phyloP scores from a whole-genome alignment of 2,888 invertebrate species.

The Sturmia bella region DNA sequence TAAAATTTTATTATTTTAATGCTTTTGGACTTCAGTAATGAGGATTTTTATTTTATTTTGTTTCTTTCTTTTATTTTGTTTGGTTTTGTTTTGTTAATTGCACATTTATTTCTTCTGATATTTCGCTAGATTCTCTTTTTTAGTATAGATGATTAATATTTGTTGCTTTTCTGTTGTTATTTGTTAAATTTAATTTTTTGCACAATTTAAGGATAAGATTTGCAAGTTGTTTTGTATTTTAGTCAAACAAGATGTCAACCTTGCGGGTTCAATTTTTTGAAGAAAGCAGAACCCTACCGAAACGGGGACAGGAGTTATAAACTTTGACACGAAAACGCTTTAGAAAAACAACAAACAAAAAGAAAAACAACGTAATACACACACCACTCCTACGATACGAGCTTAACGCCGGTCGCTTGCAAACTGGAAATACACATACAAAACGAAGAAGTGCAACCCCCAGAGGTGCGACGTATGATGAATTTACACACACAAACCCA shows the following conservation, averaged over 20 bases:
- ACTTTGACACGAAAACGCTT: slow-evolving; percentile 58
- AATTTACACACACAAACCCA: slow-evolving; percentile 66
- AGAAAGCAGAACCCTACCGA: slow-evolving; percentile 46
- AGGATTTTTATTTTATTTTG: slow-evolving; percentile 8
- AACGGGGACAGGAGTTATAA: slow-evolving; percentile 41
- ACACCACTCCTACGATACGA: slow-evolving; percentile 77
- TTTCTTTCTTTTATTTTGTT: slow-evolving; percentile 35
- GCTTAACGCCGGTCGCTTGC: slow-evolving; percentile 82
- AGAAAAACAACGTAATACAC: slow-evolving; percentile 62
- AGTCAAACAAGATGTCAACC: slow-evolving; percentile 50
- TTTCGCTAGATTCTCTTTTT: slow-evolving; percentile 32
- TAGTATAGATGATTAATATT: slow-evolving; percentile 43
- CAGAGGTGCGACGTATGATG: slow-evolving; percentile 72
- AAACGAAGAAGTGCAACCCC: slow-evolving; percentile 77
- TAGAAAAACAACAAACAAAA: slow-evolving; percentile 70
- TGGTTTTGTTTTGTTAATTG: slow-evolving; percentile 61
- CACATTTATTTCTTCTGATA: slow-evolving; percentile 60
- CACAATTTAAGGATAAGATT: slow-evolving; percentile 2
- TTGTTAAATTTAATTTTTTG: slow-evolving; percentile 6
- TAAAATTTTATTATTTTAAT: slow-evolving; percentile 13
- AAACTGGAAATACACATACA: slow-evolving; percentile 82
- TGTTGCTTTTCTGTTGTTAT: slow-evolving; percentile 31
- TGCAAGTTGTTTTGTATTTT: slow-evolving; percentile 6
- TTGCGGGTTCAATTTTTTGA: slow-evolving; percentile 13
- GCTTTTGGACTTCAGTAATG: slow-evolving; percentile 3